A percentile compares a stretch with the other conserved stretches of the same genome.
Conservation (phyloP, 1,140 invertebrate genomes). For the Mactra quadrangularis region DNA sequence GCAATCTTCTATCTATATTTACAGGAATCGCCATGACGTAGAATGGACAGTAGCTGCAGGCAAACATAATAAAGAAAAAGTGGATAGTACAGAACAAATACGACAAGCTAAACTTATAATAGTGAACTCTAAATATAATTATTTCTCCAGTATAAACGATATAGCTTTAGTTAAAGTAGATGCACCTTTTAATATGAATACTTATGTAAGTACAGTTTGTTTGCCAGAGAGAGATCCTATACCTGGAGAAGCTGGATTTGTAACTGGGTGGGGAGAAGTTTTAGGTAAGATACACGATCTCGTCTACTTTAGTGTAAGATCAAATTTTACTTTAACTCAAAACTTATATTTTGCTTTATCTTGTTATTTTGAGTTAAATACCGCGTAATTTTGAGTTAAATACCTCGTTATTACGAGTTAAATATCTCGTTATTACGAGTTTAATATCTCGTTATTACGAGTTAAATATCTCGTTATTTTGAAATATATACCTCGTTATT, state of each 20-base stretch:
- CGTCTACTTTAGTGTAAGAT: too few relatives aligned
- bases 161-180: slow-evolving; percentile 62
- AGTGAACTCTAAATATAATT: slow-evolving; percentile 51
- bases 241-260: slow-evolving; percentile 34
- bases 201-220: slow-evolving; percentile 34
- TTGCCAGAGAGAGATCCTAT: slow-evolving; percentile 3
- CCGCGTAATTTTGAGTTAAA: too few relatives aligned
- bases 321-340: too few relatives aligned
- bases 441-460: too few relatives aligned
- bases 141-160: slow-evolving; percentile 53
- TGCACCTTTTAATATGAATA: slow-evolving; percentile 33
- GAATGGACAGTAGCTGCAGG: slow-evolving; percentile 51
- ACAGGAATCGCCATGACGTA: slow-evolving; percentile 44
- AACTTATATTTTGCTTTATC: too few relatives aligned
- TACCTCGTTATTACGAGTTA: too few relatives aligned
- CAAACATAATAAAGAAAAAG: slow-evolving; percentile 18
- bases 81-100: slow-evolving; percentile 47
- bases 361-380: too few relatives aligned
- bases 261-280: slow-evolving; percentile 55
- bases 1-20: too few relatives aligned
- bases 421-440: too few relatives aligned
- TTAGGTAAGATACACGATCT: slow-evolving; percentile 7
- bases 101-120: slow-evolving; percentile 37
- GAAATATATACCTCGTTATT: too few relatives aligned
- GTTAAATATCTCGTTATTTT: too few relatives aligned